These are phyloP conservation scores for Microlaimidae sp. DNA, from an alignment of 2,888 invertebrate species.

Conservation along the genomic window DNA sequence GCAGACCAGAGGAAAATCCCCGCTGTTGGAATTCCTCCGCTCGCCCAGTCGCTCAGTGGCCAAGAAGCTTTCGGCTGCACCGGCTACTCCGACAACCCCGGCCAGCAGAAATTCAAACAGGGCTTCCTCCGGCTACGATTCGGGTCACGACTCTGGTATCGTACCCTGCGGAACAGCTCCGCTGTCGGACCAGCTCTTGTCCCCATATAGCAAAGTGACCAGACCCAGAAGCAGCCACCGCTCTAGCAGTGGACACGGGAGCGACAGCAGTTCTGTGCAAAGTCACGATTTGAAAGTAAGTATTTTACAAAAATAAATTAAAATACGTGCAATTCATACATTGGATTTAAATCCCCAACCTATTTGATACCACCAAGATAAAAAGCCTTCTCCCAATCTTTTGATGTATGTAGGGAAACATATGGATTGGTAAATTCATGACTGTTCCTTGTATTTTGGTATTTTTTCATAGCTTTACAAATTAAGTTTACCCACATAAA, in stretches of 20 bases:
- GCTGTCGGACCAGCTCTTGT: conserved; percentile 24
- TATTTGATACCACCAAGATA: no score
- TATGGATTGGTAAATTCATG: no score
- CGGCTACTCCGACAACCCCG: neutral
- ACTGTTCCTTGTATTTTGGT: no score
- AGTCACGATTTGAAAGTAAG: no score
- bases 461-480: no score
- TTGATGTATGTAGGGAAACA: no score
- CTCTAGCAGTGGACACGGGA: conserved; percentile 39
- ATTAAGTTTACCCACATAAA: no score
- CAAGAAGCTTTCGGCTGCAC: neutral
- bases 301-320: no score
- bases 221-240: conserved; percentile 36
- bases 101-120: neutral
- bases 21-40: neutral
- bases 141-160: conserved; percentile 36
- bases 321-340: no score
- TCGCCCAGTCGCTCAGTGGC: neutral
- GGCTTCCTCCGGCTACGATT: conserved; percentile 31
- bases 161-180: neutral
- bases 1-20: neutral
- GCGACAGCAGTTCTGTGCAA: conserved; percentile 26
- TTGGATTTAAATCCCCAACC: no score
- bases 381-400: no score
- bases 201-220: conserved; percentile 39